Evolutionary conservation across 37 sponge, comb jelly and placozoan species (phyloP).

Genomic region (Hexactinellida sp.): DNA sequence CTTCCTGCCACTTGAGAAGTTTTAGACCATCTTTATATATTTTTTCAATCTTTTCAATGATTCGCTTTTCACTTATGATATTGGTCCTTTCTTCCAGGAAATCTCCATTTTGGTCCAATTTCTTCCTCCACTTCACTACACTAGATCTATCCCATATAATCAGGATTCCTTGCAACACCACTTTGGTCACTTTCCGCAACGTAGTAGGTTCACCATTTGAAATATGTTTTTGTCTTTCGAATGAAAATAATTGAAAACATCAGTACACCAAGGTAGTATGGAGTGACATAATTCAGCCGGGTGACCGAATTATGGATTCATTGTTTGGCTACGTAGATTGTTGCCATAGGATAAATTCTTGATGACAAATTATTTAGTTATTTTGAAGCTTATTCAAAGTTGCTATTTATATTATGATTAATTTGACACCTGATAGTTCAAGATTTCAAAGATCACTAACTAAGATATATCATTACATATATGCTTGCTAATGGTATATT

Average conservation of each 20-base stretch:
- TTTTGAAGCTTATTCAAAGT: too few relatives aligned
- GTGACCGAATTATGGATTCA: neutral
- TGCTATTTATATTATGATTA: too few relatives aligned
- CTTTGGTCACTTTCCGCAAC: neutral
- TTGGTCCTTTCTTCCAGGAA: neutral
- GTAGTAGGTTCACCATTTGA: neutral
- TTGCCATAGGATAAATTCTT: neutral
- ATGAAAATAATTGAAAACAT: neutral
- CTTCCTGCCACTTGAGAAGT: neutral
- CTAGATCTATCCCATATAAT: neutral
- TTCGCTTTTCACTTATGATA: neutral
- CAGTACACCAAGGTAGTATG: neutral
- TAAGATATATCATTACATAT: too few relatives aligned
- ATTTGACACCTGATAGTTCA: too few relatives aligned
- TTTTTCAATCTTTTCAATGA: neutral
- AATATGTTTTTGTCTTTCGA: neutral
- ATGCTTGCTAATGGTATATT: too few relatives aligned
- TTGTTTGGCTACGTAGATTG: neutral
- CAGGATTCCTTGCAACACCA: neutral
- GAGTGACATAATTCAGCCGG: neutral
- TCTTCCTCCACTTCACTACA: neutral
- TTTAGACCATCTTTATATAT: neutral
- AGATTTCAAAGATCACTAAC: too few relatives aligned
- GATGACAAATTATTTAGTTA: too few relatives aligned
- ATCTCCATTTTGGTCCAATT: neutral